Evolutionary conservation across 2,113 vertebrate genomes (phyloP), one percentile per base, ranked within the genome.

Genomic region (Bubo scandiacus): DNA sequence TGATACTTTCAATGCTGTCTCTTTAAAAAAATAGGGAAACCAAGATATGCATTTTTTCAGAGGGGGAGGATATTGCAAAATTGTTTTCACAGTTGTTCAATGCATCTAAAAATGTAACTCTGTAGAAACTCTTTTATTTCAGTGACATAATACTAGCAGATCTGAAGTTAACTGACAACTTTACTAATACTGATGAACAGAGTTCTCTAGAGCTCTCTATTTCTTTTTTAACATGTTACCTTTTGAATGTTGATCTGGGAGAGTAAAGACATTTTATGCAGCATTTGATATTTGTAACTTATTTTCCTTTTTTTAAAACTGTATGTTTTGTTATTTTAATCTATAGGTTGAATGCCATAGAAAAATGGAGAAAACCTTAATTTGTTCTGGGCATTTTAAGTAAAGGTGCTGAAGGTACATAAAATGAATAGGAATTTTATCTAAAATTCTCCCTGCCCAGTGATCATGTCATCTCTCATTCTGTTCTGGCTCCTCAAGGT

Each of bases 41-140:
- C 20, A 73, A 82, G 32, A 86, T 81, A 51, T 0, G 5, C 12
- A 22, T 74, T 86, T 96, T 96, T 92, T 94, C 54, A 74, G 63
- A 83, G 25, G 5, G 52, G 81, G 65, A 90, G 86, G 86, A 96
- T 96, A 63, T 93, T 96, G 94, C 93, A 97, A 94, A 95, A 96
- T 81, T 86, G 20, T 85, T 93, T 93, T 94, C 81, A 72, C 51
- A 84, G 11, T 85, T 95, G 40, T 93, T 96, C 29, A 70, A 63
- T 88, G 42, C 12, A 55, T 72, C 88, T 90, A 85, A 94, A 96
- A 94, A 95, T 90, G 75, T 16, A 94, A 45, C 47, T 40, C 9
- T 67, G 59, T 30, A 85, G 79, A 92, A 95, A 79, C 23, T 36
- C 42, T 92, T 94, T 91, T 12, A 83, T 86, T 93, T 77, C 30